Percentiles rank a stretch among this genome's conserved stretches.
Conservation (phyloP, 2,113 vertebrate genomes). For the Redunca redunca region DNA sequence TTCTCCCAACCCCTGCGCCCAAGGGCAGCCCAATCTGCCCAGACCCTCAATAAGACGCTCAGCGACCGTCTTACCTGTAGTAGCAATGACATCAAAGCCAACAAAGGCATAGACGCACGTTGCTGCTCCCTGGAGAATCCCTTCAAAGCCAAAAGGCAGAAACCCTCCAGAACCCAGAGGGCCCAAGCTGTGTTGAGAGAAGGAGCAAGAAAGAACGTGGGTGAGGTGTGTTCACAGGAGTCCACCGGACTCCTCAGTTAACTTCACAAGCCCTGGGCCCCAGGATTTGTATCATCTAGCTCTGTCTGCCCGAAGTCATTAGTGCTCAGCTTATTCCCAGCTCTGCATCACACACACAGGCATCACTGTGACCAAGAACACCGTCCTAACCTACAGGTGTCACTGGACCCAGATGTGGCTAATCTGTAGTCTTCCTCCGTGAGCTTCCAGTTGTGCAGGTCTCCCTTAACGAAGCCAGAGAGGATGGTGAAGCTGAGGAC, state of each 20-base stretch:
- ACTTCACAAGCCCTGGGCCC: not conserved
- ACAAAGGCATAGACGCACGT: slow-evolving; percentile 95
- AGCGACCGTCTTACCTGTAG: slow-evolving; percentile 83
- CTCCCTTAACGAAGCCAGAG: slow-evolving; percentile 88
- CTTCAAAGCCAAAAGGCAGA: slow-evolving; percentile 87
- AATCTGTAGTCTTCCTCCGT: slow-evolving; percentile 65
- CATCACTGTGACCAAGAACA: not conserved
- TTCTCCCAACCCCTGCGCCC: not conserved
- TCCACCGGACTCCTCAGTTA: not conserved
- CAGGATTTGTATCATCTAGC: accelerated
- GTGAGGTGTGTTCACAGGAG: not conserved
- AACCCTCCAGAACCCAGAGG: slow-evolving; percentile 87
- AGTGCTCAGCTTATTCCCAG: not conserved
- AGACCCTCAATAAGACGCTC: not conserved
- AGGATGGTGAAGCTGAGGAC: slow-evolving; percentile 90
- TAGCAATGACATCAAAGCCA: slow-evolving; percentile 95
- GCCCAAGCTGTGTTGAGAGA: slow-evolving; percentile 50
- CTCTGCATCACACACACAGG: not conserved
- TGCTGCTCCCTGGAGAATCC: slow-evolving; percentile 88
- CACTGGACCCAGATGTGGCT: not conserved
- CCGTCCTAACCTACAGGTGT: slow-evolving; percentile 52
- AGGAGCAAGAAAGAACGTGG: not conserved
- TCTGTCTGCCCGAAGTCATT: slow-evolving; percentile 48
- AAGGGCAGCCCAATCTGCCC: not conserved
- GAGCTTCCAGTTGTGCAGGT: slow-evolving; percentile 87